These are phyloP conservation scores for Atta texana DNA, from an alignment of 1,140 invertebrate species.

Conservation along the genomic window DNA sequence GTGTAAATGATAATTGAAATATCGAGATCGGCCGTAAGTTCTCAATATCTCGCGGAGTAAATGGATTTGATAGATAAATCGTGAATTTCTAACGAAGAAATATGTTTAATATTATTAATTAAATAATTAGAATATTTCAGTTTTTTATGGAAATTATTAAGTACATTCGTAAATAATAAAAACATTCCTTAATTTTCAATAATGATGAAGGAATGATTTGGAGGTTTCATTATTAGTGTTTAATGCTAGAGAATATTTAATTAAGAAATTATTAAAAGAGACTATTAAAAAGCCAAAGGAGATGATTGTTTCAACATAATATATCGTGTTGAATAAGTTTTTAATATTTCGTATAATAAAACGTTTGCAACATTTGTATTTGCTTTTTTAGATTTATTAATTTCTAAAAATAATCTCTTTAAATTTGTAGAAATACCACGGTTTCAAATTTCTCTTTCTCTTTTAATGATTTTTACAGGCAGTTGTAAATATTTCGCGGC, in stretches of 20 bases:
- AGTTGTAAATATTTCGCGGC: slow-evolving; percentile 46
- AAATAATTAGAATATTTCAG: not conserved
- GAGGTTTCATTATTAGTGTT: not conserved
- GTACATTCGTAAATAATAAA: not conserved
- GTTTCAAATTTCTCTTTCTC: slow-evolving; percentile 30
- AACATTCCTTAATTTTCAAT: not conserved
- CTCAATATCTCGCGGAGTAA: not conserved
- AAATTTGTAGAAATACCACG: no score
- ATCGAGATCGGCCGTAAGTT: not conserved
- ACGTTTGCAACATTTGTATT: slow-evolving; percentile 11
- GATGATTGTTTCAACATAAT: no score
- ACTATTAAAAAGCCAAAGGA: not conserved
- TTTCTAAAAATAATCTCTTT: slow-evolving; percentile 24
- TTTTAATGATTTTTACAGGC: slow-evolving; percentile 7
- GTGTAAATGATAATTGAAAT: not conserved
- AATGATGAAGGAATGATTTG: not conserved
- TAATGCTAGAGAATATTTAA: not conserved
- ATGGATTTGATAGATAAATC: not conserved
- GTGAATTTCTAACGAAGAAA: slow-evolving; percentile 1
- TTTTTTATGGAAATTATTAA: not conserved
- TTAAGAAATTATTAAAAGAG: not conserved
- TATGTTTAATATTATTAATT: not conserved
- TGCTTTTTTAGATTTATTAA: not conserved
- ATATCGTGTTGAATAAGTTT: not conserved
- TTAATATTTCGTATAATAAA: not conserved